Evolutionary conservation across 2,888 invertebrate genomes (phyloP).

Genomic region (Cyaniris semiargus): DNA sequence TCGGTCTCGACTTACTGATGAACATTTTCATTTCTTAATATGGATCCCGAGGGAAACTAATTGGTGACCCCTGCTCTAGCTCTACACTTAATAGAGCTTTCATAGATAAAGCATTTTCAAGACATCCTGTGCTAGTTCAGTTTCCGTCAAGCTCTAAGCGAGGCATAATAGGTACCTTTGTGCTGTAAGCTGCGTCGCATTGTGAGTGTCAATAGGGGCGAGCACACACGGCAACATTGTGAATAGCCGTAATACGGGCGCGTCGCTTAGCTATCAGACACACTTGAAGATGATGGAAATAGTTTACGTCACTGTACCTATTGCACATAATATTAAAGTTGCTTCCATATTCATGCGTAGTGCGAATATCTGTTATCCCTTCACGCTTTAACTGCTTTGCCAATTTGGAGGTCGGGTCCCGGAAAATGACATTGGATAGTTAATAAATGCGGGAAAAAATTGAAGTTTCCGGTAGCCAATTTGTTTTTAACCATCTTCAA

Average conservation of each 20-base stretch:
- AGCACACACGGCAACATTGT: constrained; percentile 7
- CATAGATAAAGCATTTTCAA: neutral
- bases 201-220: constrained; percentile 16
- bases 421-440: neutral
- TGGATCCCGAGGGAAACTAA: too few relatives aligned
- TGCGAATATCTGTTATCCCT: too few relatives aligned
- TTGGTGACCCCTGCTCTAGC: too few relatives aligned
- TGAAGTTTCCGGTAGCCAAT: neutral
- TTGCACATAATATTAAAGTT: neutral
- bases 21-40: too few relatives aligned
- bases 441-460: neutral
- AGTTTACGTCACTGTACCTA: neutral
- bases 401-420: neutral
- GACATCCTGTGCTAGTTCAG: neutral
- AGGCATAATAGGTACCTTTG: constrained; percentile 5
- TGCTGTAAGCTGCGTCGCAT: neutral
- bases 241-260: constrained; percentile 24
- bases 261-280: neutral
- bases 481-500: too few relatives aligned
- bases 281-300: constrained; percentile 4
- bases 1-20: too few relatives aligned
- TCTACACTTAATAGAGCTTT: neutral
- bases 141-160: neutral
- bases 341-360: neutral
- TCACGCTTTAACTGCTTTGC: too few relatives aligned